Conservation (phyloP, 2,113 vertebrate genomes). For the Pachyramphus minor region DNA sequence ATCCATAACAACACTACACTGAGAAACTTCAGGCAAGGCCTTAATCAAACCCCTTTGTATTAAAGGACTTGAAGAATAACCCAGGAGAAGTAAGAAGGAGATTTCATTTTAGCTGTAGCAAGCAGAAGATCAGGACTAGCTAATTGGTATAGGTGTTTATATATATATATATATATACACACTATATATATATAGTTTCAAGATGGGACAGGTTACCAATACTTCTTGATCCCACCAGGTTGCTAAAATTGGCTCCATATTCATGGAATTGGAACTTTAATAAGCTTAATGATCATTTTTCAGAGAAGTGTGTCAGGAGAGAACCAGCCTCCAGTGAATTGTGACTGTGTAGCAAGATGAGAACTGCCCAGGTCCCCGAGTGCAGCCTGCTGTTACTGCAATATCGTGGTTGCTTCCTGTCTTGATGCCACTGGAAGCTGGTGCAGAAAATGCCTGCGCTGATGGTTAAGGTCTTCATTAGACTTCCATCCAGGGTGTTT, state of each 20-base stretch:
- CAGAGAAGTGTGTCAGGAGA: background rate
- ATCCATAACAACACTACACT: background rate
- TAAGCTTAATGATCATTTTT: background rate
- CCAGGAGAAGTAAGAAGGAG: background rate
- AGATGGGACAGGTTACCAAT: background rate
- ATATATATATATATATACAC: too few species aligned
- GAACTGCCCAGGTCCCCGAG: rapidly evolving
- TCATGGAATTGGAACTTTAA: background rate
- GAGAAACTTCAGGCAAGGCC: background rate
- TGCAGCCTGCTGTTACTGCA: background rate
- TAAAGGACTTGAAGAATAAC: background rate
- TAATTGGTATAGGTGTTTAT: background rate
- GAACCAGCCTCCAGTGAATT: background rate
- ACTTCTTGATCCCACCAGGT: background rate
- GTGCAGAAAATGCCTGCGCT: background rate
- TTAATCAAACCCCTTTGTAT: background rate
- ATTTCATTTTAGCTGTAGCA: background rate
- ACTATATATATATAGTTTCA: too few species aligned
- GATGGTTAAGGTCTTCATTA: background rate
- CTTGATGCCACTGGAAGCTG: background rate
- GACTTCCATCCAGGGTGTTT: background rate
- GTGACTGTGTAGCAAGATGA: background rate
- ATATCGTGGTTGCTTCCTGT: background rate
- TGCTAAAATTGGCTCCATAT: background rate
- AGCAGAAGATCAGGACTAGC: background rate